Conservation (phyloP, 1,140 invertebrate species). For the Zaprionus ornatus region DNA sequence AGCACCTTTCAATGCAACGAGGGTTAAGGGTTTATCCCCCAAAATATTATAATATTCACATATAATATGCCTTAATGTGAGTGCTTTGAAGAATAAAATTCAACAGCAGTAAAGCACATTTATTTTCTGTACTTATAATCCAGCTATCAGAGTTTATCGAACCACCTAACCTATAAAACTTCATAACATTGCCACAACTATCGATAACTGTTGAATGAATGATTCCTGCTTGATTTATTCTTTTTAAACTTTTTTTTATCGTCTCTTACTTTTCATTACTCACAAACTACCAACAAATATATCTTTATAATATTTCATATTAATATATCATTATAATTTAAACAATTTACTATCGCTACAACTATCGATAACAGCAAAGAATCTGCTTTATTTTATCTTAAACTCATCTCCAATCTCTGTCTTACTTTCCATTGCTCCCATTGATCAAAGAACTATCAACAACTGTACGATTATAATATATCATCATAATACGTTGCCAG, state of each 20-base stretch:
- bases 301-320: too few relatives aligned
- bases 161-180: not conserved
- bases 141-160: not conserved
- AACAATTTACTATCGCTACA: too few relatives aligned
- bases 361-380: too few relatives aligned
- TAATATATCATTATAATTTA: too few relatives aligned
- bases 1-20: not conserved
- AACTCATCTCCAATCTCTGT: too few relatives aligned
- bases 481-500: not conserved
- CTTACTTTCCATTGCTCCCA: not conserved
- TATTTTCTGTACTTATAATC: too few relatives aligned
- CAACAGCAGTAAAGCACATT: not conserved
- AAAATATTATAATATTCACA: not conserved
- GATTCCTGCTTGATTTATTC: not conserved
- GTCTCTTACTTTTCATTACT: not conserved
- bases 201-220: not conserved
- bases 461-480: not conserved
- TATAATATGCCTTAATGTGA: not conserved
- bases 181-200: not conserved
- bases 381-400: too few relatives aligned
- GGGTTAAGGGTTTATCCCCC: not conserved
- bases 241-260: too few relatives aligned
- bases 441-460: not conserved
- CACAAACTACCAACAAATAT: too few relatives aligned
- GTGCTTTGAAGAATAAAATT: not conserved